These are phyloP conservation scores for Macroglossus sobrinus DNA, from an alignment of 2,113 vertebrate species.

Conservation along the genomic window DNA sequence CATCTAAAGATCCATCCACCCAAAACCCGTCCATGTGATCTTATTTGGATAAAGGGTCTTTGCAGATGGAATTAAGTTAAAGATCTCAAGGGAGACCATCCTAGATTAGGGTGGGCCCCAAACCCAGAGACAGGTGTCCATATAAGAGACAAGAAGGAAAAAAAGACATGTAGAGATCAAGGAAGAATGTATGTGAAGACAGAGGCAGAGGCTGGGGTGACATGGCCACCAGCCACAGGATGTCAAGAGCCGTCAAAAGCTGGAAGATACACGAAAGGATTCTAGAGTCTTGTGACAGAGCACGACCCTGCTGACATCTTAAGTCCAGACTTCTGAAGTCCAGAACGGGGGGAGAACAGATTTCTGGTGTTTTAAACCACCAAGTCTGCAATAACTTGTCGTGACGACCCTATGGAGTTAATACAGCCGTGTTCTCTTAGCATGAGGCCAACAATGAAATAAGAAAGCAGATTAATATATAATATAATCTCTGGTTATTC, in stretches of 20 bases:
- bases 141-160: neutral
- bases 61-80: neutral
- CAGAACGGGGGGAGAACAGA: neutral
- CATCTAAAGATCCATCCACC: fast-evolving
- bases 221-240: neutral
- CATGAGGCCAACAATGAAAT: neutral
- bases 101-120: too few relatives aligned
- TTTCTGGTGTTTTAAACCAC: neutral
- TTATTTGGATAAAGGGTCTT: neutral
- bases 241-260: neutral
- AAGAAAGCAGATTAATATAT: neutral
- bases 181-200: neutral
- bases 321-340: neutral
- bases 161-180: neutral
- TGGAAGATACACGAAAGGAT: fast-evolving
- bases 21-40: neutral
- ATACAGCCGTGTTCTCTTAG: neutral
- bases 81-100: neutral
- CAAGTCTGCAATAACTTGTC: neutral
- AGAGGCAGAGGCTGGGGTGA: neutral
- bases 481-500: neutral
- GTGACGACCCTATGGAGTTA: neutral
- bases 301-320: neutral
- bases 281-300: neutral
- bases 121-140: neutral